Conservation (phyloP, 1,140 invertebrate species). For the Eubasilissa regina region DNA sequence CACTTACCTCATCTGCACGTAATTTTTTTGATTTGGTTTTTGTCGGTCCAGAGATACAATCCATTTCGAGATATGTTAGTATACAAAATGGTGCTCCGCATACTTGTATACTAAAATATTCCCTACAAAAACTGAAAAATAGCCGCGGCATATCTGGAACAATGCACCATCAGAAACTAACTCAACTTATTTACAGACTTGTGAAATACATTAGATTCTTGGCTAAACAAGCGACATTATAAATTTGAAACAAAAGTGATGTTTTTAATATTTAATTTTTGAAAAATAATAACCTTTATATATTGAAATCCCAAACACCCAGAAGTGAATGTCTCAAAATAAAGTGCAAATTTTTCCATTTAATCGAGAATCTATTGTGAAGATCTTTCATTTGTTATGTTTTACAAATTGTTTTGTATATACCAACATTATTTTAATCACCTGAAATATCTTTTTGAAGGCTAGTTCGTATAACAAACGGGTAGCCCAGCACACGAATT, state of each 20-base stretch:
- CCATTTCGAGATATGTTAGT: constrained; percentile 19
- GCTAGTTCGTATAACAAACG: constrained; percentile 24
- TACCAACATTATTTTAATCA: neutral
- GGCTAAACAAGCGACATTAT: too few relatives aligned
- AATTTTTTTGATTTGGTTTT: constrained; percentile 9
- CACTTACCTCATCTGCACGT: neutral
- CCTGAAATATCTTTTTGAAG: constrained; percentile 27
- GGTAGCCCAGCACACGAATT: constrained; percentile 9
- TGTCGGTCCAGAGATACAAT: constrained; percentile 18
- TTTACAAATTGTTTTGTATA: too few relatives aligned
- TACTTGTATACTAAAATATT: constrained; percentile 20
- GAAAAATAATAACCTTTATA: neutral
- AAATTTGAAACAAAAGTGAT: too few relatives aligned
- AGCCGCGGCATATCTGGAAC: constrained; percentile 37
- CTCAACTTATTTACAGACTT: neutral
- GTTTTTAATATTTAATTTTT: too few relatives aligned
- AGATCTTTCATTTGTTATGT: neutral
- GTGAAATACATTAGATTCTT: neutral
- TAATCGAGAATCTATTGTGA: neutral
- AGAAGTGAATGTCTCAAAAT: neutral
- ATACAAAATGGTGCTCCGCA: constrained; percentile 28
- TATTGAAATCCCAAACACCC: neutral
- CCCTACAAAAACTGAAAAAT: constrained; percentile 20
- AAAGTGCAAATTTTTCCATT: neutral
- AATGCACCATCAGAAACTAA: neutral